Conservation (phyloP, 2,113 vertebrate species). For the Hemiscyllium ocellatum region DNA sequence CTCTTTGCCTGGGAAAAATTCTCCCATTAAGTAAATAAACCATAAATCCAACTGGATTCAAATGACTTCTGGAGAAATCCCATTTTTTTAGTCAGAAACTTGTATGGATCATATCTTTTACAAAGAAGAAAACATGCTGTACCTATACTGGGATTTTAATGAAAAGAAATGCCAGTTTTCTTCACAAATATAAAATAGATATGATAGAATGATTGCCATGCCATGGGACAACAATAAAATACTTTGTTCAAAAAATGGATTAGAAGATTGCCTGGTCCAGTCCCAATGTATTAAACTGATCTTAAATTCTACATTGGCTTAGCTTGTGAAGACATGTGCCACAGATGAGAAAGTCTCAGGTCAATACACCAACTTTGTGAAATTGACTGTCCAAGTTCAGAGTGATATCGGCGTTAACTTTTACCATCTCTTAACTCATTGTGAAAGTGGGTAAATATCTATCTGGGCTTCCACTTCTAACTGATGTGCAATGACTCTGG, state of each 20-base stretch:
- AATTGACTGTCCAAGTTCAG: neutral
- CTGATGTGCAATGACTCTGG: neutral
- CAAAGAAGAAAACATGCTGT: too few species aligned
- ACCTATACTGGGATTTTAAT: neutral
- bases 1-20: too few species aligned
- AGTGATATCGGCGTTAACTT: neutral
- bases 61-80: neutral
- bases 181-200: neutral
- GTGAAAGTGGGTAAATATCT: neutral
- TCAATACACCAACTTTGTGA: neutral
- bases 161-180: neutral
- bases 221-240: neutral
- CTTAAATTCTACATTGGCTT: neutral
- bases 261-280: too few species aligned
- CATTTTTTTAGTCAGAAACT: neutral
- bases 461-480: neutral
- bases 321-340: neutral
- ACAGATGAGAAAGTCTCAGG: neutral
- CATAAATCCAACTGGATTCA: neutral
- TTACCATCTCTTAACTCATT: neutral
- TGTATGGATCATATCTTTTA: neutral
- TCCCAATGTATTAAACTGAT: neutral
- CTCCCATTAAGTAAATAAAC: neutral
- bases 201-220: neutral
- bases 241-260: neutral